Percentiles rank a stretch among this genome's conserved stretches.
phyloP scores from a whole-genome alignment of 1,140 invertebrate genomes.

The Neotoxoptera formosana region DNA sequence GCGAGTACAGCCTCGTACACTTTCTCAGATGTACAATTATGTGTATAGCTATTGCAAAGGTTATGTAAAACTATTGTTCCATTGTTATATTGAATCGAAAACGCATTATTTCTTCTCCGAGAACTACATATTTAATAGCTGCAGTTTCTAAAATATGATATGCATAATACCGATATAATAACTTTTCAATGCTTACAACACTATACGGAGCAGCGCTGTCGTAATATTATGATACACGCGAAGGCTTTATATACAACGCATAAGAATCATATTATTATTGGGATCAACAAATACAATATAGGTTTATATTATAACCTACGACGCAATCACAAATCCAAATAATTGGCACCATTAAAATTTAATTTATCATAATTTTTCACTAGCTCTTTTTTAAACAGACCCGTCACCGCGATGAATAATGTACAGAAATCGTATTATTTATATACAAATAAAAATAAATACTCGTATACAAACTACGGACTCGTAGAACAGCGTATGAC shows the following conservation, averaged over 20 bases:
- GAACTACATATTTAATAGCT: slow-evolving; percentile 12
- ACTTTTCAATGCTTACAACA: neutral
- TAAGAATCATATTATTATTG: slow-evolving; percentile 30
- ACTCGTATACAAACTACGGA: neutral
- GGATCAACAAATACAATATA: neutral
- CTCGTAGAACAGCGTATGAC: neutral
- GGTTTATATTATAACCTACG: neutral
- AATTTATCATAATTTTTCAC: neutral
- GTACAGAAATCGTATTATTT: neutral
- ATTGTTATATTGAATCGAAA: slow-evolving; percentile 22
- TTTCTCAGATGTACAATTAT: neutral
- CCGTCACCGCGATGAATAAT: neutral
- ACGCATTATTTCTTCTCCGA: slow-evolving; percentile 12
- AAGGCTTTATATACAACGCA: neutral
- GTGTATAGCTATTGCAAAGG: neutral
- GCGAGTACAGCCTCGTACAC: neutral
- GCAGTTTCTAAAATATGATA: slow-evolving; percentile 4
- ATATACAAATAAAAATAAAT: neutral
- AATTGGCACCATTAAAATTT: neutral
- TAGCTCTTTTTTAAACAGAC: neutral
- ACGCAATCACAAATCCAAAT: neutral
- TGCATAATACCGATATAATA: slow-evolving; percentile 25
- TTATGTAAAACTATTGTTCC: slow-evolving; percentile 34
- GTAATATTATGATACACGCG: neutral
- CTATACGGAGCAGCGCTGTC: neutral